Percentiles rank a stretch among this genome's conserved stretches.
Evolutionary conservation across 37 sponge, comb jelly and placozoan genomes (phyloP).

Genomic region (Aplysina aerophoba): DNA sequence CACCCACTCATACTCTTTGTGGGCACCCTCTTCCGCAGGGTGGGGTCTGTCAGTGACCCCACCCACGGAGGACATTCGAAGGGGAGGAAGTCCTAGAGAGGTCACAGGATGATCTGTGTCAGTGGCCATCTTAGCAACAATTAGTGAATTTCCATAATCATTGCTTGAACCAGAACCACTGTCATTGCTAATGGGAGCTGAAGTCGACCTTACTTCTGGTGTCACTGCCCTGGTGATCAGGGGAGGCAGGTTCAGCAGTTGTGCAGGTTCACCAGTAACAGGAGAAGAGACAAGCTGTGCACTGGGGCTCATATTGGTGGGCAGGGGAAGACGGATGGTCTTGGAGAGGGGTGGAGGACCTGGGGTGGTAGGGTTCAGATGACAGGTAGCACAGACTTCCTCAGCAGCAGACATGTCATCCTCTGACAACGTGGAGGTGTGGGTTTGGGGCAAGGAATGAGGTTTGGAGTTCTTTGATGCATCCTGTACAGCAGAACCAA

Average conservation of each 20-base stretch:
- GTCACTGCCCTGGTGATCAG: constrained; percentile 3
- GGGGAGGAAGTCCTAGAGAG: constrained; percentile 26
- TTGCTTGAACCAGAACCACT: constrained; percentile 45
- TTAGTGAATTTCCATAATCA: constrained; percentile 51
- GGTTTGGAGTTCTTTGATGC: not conserved
- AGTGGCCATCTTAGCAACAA: not conserved
- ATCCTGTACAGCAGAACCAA: constrained; percentile 2
- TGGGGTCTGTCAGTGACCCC: not conserved
- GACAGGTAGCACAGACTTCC: not conserved
- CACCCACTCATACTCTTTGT: not conserved
- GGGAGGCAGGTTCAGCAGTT: constrained; percentile 67
- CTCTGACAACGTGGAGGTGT: constrained; percentile 33
- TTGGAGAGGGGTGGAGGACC: not conserved
- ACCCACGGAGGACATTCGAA: not conserved
- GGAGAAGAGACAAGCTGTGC: not conserved
- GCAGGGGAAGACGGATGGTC: constrained; percentile 10
- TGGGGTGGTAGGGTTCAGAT: not conserved
- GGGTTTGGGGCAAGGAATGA: constrained; percentile 23
- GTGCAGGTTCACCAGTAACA: not conserved
- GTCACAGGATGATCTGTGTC: not conserved
- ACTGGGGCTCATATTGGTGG: not conserved
- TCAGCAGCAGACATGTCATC: not conserved
- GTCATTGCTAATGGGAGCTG: not conserved
- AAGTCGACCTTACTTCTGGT: not conserved
- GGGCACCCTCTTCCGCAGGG: not conserved